phyloP scores from a whole-genome alignment of 2,888 invertebrate genomes.

The Tortricodes alternella region DNA sequence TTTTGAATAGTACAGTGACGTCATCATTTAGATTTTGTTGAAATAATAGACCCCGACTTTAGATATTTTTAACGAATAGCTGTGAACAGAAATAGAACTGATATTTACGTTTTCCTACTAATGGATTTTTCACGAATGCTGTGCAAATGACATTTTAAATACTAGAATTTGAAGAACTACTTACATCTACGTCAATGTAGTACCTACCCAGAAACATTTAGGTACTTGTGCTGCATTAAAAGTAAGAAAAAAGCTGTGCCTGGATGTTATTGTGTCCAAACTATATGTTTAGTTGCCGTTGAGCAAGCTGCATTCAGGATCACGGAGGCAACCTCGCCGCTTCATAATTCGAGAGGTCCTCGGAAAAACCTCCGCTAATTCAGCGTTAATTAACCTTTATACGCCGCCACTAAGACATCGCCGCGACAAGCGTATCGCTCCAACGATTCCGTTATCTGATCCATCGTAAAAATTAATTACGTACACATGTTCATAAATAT shows the following conservation, averaged over 20 bases:
- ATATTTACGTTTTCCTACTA: no score
- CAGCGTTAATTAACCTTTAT: slow-evolving; percentile 66
- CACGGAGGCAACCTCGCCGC: slow-evolving; percentile 39
- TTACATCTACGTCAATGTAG: no score
- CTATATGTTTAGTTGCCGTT: slow-evolving; percentile 53
- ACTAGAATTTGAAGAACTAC: no score
- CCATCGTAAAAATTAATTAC: slow-evolving; percentile 81
- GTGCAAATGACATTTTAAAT: no score
- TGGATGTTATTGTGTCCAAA: slow-evolving; percentile 49
- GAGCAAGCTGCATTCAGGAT: slow-evolving; percentile 43
- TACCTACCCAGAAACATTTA: no score
- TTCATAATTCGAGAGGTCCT: slow-evolving; percentile 40
- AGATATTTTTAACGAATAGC: no score
- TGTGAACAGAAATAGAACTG: no score
- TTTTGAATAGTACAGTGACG: no score
- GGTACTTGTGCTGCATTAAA: no score
- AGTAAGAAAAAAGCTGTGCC: not conserved
- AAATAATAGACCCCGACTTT: no score
- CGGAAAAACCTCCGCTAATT: slow-evolving; percentile 58
- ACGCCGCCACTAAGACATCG: slow-evolving; percentile 53
- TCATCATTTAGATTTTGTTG: no score
- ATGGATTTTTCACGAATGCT: no score
- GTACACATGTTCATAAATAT: slow-evolving; percentile 81
- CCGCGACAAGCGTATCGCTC: slow-evolving; percentile 73
- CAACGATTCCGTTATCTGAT: slow-evolving; percentile 75